These are phyloP conservation scores for Drosophila jambulina DNA, from an alignment of 1,140 invertebrate genomes.

Conservation along the genomic window DNA sequence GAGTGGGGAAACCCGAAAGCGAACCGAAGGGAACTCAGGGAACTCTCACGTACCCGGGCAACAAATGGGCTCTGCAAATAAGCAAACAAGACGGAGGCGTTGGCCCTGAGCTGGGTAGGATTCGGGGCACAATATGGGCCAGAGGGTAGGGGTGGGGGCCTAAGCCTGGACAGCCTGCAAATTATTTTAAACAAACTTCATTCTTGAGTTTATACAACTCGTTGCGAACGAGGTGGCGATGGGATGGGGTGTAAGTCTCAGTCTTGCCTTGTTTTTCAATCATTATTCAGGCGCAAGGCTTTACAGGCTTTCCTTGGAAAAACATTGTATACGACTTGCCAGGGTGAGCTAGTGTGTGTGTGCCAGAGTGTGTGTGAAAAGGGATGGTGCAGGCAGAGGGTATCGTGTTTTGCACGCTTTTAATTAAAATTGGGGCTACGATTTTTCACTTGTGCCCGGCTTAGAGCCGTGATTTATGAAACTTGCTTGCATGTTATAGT, in stretches of 20 bases:
- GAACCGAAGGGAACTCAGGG: neutral
- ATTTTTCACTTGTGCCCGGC: conserved; percentile 78
- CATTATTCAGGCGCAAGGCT: conserved; percentile 81
- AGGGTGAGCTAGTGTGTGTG: conserved; percentile 30
- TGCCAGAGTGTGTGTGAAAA: conserved; percentile 8
- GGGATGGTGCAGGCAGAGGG: conserved; percentile 32
- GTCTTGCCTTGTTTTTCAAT: conserved; percentile 78
- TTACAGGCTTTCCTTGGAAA: conserved; percentile 69
- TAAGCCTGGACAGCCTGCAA: conserved; percentile 76
- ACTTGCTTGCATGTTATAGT: conserved; percentile 80
- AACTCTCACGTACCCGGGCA: conserved; percentile 64
- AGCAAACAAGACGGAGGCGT: conserved; percentile 66
- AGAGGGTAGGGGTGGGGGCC: neutral
- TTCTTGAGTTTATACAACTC: conserved; percentile 78
- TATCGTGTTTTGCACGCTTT: conserved; percentile 83
- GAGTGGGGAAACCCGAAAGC: neutral
- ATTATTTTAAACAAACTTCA: conserved; percentile 82
- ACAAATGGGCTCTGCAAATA: conserved; percentile 80
- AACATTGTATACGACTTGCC: conserved; percentile 66
- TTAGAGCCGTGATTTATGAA: conserved; percentile 80
- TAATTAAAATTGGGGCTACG: conserved; percentile 82
- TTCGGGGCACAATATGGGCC: conserved; percentile 10
- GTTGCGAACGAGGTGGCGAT: conserved; percentile 29
- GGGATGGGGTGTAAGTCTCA: conserved; percentile 3
- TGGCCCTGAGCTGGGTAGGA: conserved; percentile 30